A percentile compares a stretch with the other conserved stretches of the same genome.
phyloP scores from a whole-genome alignment of 2,888 invertebrate species.

The Amphiduros pacificus region DNA sequence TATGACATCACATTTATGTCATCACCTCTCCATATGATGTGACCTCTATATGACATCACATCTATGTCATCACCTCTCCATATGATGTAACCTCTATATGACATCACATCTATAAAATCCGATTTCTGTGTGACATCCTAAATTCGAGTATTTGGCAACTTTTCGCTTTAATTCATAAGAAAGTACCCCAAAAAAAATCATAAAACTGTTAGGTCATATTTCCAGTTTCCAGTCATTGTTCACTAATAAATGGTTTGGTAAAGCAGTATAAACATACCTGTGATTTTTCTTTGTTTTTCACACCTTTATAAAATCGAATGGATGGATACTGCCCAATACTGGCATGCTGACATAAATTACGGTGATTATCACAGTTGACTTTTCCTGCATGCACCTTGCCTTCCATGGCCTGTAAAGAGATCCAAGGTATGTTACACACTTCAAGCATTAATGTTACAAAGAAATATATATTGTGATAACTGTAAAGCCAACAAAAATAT shows the following conservation, averaged over 20 bases:
- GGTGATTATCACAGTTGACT: slow-evolving; percentile 69
- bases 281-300: not conserved
- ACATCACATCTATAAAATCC: no score
- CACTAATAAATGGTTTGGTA: no score
- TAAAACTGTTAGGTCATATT: no score
- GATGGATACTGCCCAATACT: slow-evolving; percentile 68
- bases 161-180: not conserved
- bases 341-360: slow-evolving; percentile 64
- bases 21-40: no score
- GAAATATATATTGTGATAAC: not conserved
- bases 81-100: no score
- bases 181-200: not conserved
- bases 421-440: not conserved
- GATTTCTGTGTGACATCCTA: no score
- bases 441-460: not conserved
- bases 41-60: no score
- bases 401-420: slow-evolving; percentile 57
- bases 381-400: slow-evolving; percentile 67
- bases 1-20: no score
- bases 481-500: not conserved
- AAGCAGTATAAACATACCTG: not conserved
- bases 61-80: no score
- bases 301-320: slow-evolving; percentile 46
- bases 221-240: no score
- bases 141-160: not conserved